These are phyloP conservation scores for Arctia plantaginis DNA, from an alignment of 2,888 invertebrate species.

Conservation along the genomic window DNA sequence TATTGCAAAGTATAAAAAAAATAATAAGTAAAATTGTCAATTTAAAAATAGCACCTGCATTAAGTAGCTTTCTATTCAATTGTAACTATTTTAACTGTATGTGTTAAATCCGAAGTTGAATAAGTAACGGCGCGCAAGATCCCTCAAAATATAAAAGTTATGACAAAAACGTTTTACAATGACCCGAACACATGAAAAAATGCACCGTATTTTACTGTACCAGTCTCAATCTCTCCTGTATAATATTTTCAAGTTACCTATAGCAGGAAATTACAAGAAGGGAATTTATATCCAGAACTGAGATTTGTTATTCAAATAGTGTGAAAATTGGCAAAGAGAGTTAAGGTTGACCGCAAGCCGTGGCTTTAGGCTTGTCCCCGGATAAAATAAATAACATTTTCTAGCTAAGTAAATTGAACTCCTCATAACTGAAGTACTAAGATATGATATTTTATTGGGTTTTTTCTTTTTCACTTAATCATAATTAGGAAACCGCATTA, in stretches of 20 bases:
- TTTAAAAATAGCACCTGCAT: neutral
- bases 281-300: no score
- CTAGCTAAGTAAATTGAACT: neutral
- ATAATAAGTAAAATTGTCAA: neutral
- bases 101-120: neutral
- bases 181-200: no score
- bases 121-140: neutral
- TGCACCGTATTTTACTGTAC: no score
- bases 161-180: no score
- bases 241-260: no score
- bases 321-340: neutral
- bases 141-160: neutral
- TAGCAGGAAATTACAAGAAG: no score
- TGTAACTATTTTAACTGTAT: no score
- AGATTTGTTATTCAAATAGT: no score
- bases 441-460: no score
- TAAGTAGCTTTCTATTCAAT: neutral
- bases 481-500: no score
- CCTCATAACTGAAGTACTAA: neutral
- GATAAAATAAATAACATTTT: neutral
- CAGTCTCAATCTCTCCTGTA: no score
- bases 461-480: no score
- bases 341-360: neutral
- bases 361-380: neutral
- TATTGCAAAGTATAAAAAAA: conserved; percentile 11